Base-by-base conservation (phyloP, 2,888 invertebrate genomes). In the Chrysolina haemoptera region DNA sequence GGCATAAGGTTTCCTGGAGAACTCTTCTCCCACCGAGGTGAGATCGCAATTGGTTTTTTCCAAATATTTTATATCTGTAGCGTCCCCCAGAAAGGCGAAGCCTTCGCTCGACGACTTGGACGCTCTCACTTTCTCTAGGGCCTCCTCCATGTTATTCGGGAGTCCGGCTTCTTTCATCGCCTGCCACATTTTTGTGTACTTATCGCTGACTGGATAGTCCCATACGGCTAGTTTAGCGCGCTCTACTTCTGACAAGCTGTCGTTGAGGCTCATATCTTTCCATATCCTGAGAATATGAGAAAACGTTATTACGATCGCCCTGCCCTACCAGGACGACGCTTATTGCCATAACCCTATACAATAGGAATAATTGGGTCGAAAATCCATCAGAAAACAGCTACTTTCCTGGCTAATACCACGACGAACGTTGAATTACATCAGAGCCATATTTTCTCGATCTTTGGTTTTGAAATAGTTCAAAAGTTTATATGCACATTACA, bases 171-270 rank as follows among this genome's bases (percentile, higher is more conserved):
- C 93, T 78, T 88, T 88, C 97, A 98, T 99, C 0, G 96, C 96
- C 86, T 98, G 96, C 96, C 98, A 98, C 94, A 99, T 98, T 89
- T 98, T 99, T 53, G 98, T 98, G 87, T 97, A 99, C 85, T 97
- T 98, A 88, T 99, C 98, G 84, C 97, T 97, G 0, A 99, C 98
- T 0, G 99, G 99, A 87, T 99, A 99, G 87, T 99, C 98, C 98
- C 98, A 99, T 0, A 99, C 99, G 0, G 99, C 98, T 16, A 98
- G 88, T 86, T 98, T 96, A 0, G 98, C 96, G 41, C 98, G 90
- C 85, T 98, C 97, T 5, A 96, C 92, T 73, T 97, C 95, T 22
- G 94, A 93, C 67, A 98, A 88, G 69, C 96, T 97, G 88, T 98
- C 98, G 86, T 98, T 97, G 22, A 99, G 89, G 46, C 97, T 97